These are phyloP conservation scores for Sesia bembeciformis DNA, from an alignment of 2,888 invertebrate genomes.

Conservation along the genomic window DNA sequence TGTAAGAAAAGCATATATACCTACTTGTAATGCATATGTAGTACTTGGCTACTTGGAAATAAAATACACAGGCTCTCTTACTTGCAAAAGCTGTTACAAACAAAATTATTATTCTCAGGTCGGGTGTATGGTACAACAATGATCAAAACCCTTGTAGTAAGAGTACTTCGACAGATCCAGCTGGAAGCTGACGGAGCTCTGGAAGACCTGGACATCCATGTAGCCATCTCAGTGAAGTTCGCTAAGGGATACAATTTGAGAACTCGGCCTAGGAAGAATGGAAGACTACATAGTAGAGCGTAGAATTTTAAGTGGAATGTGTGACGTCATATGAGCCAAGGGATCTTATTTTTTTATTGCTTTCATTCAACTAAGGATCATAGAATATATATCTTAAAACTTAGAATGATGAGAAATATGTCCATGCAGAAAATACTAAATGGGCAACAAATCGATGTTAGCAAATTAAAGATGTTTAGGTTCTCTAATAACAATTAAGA, in stretches of 20 bases:
- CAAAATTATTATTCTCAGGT: slow-evolving; percentile 23
- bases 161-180: slow-evolving; percentile 25
- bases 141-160: slow-evolving; percentile 43
- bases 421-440: too few species aligned
- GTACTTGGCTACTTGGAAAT: too few species aligned
- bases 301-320: not conserved
- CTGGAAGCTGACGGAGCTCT: slow-evolving; percentile 30
- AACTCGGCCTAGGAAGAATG: slow-evolving; percentile 18
- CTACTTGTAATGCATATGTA: too few species aligned
- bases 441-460: too few species aligned
- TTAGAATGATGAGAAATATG: too few species aligned
- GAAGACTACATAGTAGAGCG: slow-evolving; percentile 1
- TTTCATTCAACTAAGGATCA: not conserved
- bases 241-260: slow-evolving; percentile 39
- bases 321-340: not conserved
- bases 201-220: slow-evolving; percentile 36
- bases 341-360: not conserved
- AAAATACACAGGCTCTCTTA: too few species aligned
- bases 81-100: too few species aligned
- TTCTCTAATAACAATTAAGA: too few species aligned
- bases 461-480: too few species aligned
- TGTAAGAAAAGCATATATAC: too few species aligned
- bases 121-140: slow-evolving; percentile 45
- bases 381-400: too few species aligned
- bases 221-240: slow-evolving; percentile 47